These are phyloP conservation scores for Pelvicachromis taeniatus DNA, from an alignment of 2,113 vertebrate species.

Conservation along the genomic window DNA sequence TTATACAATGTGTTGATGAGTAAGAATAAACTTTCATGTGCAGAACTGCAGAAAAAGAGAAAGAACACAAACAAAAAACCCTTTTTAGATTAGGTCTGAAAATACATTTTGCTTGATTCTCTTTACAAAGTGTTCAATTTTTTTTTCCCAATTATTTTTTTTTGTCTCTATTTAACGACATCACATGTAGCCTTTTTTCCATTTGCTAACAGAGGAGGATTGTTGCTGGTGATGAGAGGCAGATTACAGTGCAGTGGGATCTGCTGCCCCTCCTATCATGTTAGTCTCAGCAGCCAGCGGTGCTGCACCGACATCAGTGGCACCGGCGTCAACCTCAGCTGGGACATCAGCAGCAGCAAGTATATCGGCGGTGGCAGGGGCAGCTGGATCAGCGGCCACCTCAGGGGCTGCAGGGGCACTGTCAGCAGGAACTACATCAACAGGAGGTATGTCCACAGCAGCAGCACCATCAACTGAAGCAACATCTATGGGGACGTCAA, in stretches of 20 bases:
- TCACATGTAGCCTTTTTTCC: neutral
- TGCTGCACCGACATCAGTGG: neutral
- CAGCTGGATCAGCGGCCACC: conserved; percentile 1
- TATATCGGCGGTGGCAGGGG: neutral
- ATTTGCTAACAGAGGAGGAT: neutral
- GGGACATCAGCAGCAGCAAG: neutral
- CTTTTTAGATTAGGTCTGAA: neutral
- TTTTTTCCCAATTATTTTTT: neutral
- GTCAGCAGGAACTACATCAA: conserved; percentile 28
- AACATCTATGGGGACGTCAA: conserved; percentile 8
- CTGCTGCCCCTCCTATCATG: neutral
- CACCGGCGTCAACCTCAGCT: neutral
- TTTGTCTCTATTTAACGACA: neutral
- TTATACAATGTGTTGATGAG: neutral
- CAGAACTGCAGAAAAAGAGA: neutral
- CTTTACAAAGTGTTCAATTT: neutral
- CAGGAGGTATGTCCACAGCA: conserved; percentile 12
- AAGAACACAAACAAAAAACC: neutral
- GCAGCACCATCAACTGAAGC: conserved; percentile 4
- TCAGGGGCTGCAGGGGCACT: neutral
- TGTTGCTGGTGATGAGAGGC: neutral
- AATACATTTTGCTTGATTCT: neutral
- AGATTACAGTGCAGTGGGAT: conserved; percentile 8
- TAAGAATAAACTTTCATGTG: neutral
- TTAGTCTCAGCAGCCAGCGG: neutral